Evolutionary conservation across 2,888 invertebrate genomes (phyloP), one percentile per base, ranked within the genome.

Genomic region (Gastrophysa polygoni): DNA sequence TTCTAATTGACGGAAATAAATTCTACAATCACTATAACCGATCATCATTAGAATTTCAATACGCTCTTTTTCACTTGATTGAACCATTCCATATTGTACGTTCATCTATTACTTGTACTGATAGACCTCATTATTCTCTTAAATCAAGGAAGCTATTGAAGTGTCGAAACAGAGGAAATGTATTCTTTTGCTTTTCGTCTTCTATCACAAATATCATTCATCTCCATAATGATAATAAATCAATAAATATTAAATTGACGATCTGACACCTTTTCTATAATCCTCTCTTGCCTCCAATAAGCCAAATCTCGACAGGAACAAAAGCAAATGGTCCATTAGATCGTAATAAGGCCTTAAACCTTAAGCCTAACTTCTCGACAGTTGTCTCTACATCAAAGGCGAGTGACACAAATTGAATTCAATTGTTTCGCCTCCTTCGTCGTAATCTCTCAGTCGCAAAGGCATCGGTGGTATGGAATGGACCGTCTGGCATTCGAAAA

Each of bases 361-460:
- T n/a, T 38, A 11, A 38, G n/a, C 38, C 43, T 28, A 24, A 54
- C 28, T 54, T 24, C 24, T 21, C 24, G 43, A 43, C 21, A 38
- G 54, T 21, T 28, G 21, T 24, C 54, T 24, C 54, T 16, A 54
- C 38, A 54, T 43, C 38, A 44, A 54, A 54, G 44, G 18, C 54
- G 14, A 28, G 14, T 29, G 54, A 54, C 54, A 44, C 43, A 54
- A 62, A 62, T 58, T 58, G 62, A 58, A 58, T 62, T 57, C 54
- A 62, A 66, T 61, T 59, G 59, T 59, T 46, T 61, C 47, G 48
- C 51, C 61, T 48, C 17, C 29, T 38, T 38, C 32, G 24, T 32
- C 54, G 18, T 63, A 66, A 66, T 66, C 66, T 54, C 47, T 50
- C 52, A 54, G 58, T 58, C 65, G 59, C 54, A 59, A 59, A 57